Evolutionary conservation across 2,888 invertebrate genomes (phyloP).

Genomic region (Hipparchia sbordonii): DNA sequence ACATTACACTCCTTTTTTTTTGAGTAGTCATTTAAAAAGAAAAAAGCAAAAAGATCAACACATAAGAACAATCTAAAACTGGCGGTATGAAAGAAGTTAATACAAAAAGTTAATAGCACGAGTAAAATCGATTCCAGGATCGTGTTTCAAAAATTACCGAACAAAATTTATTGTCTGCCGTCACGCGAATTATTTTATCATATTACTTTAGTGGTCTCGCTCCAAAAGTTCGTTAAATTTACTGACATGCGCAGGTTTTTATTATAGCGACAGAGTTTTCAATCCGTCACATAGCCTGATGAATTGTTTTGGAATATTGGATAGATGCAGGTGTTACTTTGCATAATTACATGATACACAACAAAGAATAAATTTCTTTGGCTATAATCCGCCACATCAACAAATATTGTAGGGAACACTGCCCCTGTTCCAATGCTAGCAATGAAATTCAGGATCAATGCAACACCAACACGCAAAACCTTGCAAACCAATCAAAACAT

Average conservation of each 20-base stretch:
- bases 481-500: too few relatives aligned
- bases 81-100: not conserved
- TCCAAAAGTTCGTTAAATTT: conserved; percentile 24
- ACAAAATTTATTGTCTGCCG: conserved; percentile 24
- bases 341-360: too few relatives aligned
- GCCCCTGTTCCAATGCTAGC: too few relatives aligned
- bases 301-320: not conserved
- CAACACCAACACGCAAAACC: too few relatives aligned
- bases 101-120: conserved; percentile 3
- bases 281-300: not conserved
- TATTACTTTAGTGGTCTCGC: conserved; percentile 25
- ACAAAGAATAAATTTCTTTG: too few relatives aligned
- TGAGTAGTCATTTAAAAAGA: too few relatives aligned
- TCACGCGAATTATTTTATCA: conserved; percentile 25
- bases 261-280: not conserved
- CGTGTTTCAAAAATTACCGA: conserved; percentile 26
- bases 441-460: too few relatives aligned
- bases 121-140: conserved; percentile 17
- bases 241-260: conserved; percentile 14
- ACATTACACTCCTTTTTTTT: too few relatives aligned
- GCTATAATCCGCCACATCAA: too few relatives aligned
- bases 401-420: too few relatives aligned
- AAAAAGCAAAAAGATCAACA: too few relatives aligned
- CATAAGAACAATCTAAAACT: not conserved
- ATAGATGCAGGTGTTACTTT: too few relatives aligned